phyloP scores from a whole-genome alignment of 2,113 vertebrate genomes.

The Tetrao urogallus region DNA sequence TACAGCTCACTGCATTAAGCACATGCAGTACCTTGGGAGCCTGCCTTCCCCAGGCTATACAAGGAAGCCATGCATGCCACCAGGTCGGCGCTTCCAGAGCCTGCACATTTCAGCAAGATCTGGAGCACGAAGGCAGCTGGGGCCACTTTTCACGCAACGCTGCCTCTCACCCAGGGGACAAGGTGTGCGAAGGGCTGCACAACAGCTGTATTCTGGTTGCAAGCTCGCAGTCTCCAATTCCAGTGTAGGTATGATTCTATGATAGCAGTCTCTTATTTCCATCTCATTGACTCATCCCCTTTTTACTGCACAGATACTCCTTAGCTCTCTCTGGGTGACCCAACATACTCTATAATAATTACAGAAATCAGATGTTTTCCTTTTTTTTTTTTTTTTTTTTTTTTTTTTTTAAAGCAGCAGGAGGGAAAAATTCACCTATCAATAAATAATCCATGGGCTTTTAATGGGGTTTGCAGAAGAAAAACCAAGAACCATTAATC shows the following conservation, averaged over 20 bases:
- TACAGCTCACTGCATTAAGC: not conserved
- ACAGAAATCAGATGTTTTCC: not conserved
- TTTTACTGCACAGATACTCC: not conserved
- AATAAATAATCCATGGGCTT: not conserved
- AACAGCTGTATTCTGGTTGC: not conserved
- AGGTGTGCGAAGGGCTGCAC: fast-evolving
- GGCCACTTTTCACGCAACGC: not conserved
- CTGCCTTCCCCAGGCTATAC: not conserved
- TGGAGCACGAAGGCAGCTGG: not conserved
- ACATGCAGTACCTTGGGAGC: not conserved
- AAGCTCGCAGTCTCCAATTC: not conserved
- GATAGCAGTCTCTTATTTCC: not conserved
- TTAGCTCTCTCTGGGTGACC: not conserved
- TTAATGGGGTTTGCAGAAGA: not conserved
- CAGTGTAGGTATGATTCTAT: fast-evolving
- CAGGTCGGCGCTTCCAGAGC: not conserved
- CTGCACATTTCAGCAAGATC: fast-evolving
- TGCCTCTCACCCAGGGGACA: not conserved
- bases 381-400: not conserved
- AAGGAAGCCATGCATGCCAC: not conserved
- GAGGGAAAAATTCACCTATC: not conserved
- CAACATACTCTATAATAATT: fast-evolving
- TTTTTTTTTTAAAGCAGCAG: not conserved
- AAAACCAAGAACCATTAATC: not conserved
- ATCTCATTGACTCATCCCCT: not conserved